These are phyloP conservation scores for Urocolius indicus DNA, from an alignment of 2,113 vertebrate species.

Conservation along the genomic window DNA sequence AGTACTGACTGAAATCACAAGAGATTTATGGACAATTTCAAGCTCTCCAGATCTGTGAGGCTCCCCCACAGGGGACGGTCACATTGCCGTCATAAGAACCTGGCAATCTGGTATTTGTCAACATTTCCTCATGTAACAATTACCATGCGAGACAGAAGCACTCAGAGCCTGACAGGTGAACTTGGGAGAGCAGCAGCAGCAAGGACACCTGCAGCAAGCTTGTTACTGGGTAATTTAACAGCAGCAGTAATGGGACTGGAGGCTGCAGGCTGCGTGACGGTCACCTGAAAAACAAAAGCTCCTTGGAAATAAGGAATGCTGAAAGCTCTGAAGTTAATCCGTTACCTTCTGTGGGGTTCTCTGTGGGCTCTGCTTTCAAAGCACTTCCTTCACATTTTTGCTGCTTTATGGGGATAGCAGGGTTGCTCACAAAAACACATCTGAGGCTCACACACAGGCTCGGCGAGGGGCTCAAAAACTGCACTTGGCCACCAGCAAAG, in stretches of 20 bases:
- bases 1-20: neutral
- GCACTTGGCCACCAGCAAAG: neutral
- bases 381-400: neutral
- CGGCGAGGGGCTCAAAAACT: rapidly evolving
- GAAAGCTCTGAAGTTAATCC: neutral
- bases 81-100: neutral
- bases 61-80: neutral
- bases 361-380: neutral
- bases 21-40: neutral
- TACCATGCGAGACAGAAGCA: rapidly evolving
- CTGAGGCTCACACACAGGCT: neutral
- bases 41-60: neutral
- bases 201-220: neutral
- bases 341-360: neutral
- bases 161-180: neutral
- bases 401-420: neutral
- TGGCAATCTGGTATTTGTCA: neutral
- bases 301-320: neutral
- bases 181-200: neutral
- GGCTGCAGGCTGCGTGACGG: neutral
- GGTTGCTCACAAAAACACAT: neutral
- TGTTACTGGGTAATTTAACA: neutral
- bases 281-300: neutral
- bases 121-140: neutral
- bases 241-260: neutral